Evolutionary conservation across 2,888 invertebrate species (phyloP), one percentile per base, ranked within the genome.

Genomic region (Nomada goodeniana): DNA sequence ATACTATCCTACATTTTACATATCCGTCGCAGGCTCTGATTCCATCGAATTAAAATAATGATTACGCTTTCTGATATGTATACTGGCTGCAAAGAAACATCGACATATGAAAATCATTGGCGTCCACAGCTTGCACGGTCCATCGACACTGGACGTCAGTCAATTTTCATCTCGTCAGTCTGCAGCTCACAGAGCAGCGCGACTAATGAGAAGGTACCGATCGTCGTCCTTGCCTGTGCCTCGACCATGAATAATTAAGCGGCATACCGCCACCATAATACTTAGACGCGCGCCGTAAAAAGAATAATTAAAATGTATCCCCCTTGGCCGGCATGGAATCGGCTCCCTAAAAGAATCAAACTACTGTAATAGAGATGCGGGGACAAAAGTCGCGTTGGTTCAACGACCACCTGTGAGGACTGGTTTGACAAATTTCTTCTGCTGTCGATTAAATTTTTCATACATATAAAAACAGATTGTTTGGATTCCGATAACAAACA

Each of bases 271-370:
- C 75, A 69, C 70, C 73, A 75, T 86, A 84, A 88, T 88, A 84
- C 88, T 84, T 86, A 83, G 82, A 71, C 83, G 76, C 52, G 80
- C 71, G 82, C 75, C 86, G 86, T 90, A 91, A 89, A 91, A 91
- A 90, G 90, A 92, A 92, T 91, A 89, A 91, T 91, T 91, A 88
- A 91, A 90, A 83, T 85, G 73, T 64, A 82, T 36, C 85, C 86
- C 85, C 29, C 78, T 84, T 69, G 82, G 72, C 59, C 79, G 61
- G 20, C 18, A 15, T 18, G 26, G 74, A 60, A 78, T 76, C 82
- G 52, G 42, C 26, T 11, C 53, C 65, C 13, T 60, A 55, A 65
- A 70, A 65, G 65, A 74, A 80, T 83, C 81, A 65, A 76, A 44
- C 72, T 26, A 2, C 60, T 53, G 23, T 9, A 9, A 44, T 10